Evolutionary conservation across 1,140 invertebrate genomes (phyloP), one percentile per base, ranked within the genome.

Genomic region (Drosophila micromelanica): DNA sequence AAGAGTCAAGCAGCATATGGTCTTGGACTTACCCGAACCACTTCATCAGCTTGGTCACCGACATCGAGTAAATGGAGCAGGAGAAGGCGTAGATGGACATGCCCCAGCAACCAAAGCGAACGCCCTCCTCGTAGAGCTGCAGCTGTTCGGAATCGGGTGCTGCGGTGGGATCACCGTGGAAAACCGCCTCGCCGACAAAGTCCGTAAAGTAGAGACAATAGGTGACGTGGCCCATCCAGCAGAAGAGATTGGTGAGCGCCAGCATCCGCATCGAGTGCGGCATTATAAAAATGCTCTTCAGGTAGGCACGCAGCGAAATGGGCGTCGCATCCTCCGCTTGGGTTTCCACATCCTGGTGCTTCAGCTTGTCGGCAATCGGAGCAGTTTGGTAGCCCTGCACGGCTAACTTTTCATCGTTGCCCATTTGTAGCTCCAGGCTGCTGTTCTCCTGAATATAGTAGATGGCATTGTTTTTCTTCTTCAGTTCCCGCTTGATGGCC

Each of bases 161-260:
- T 1, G 91, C 91, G 76, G 93, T 93, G 3, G 96, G 96, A 93
- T 96, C 93, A 0, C 96, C 96, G 9, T 94, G 93, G 80, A 95
- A 97, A 5, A 97, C 96, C 5, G 95, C 94, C 90, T 97, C 96
- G 0, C 96, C 97, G 1, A 97, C 96, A 85, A 97, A 97, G 91
- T 97, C 96, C 0, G 97, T 97, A 76, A 97, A 97, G 80, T 97
- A 97, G 0, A 98, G 92, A 0, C 96, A 97, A 78, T 97, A 98
- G 80, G 96, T 96, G 0, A 97, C 95, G 40, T 97, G 94, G 0
- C 96, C 96, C 96, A 97, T 97, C 97, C 96, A 97, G 76, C 96
- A 96, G 79, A 97, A 96, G 0, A 97, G 93, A 92, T 97, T 97
- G 0, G 96, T 97, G 4, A 97, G 43, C 70, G 96, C 97, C 4